phyloP scores from a whole-genome alignment of 2,888 invertebrate species.

The Synanthedon vespiformis region DNA sequence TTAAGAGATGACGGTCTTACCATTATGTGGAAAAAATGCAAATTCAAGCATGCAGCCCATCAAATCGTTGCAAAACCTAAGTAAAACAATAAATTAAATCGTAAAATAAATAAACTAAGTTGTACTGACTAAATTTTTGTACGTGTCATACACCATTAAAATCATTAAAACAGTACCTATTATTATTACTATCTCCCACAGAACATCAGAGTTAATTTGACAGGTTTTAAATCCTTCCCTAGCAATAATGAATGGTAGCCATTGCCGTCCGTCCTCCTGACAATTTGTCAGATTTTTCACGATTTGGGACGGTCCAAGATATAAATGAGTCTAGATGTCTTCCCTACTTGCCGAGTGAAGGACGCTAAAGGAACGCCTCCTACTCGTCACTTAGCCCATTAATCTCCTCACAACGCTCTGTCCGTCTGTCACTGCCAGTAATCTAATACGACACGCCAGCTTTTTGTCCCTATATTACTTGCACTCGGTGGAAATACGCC shows the following conservation, averaged over 20 bases:
- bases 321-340: constrained; percentile 47
- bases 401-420: constrained; percentile 57
- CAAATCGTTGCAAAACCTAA: too few relatives aligned
- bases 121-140: too few relatives aligned
- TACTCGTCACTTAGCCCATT: constrained; percentile 67
- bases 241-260: not conserved
- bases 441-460: constrained; percentile 68
- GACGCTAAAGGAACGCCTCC: constrained; percentile 37
- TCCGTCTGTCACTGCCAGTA: constrained; percentile 64
- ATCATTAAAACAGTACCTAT: too few relatives aligned
- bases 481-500: constrained; percentile 51
- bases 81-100: too few relatives aligned
- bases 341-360: constrained; percentile 24
- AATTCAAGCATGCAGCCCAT: too few relatives aligned
- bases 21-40: too few relatives aligned
- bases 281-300: constrained; percentile 50
- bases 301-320: constrained; percentile 39
- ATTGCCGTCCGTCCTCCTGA: constrained; percentile 9
- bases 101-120: too few relatives aligned
- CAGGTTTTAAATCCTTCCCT: not conserved
- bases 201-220: not conserved
- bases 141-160: too few relatives aligned
- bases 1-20: too few relatives aligned
- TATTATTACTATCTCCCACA: too few relatives aligned
- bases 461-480: constrained; percentile 63